Base-by-base conservation (phyloP, 1,140 invertebrate species). In the Homarus americanus region DNA sequence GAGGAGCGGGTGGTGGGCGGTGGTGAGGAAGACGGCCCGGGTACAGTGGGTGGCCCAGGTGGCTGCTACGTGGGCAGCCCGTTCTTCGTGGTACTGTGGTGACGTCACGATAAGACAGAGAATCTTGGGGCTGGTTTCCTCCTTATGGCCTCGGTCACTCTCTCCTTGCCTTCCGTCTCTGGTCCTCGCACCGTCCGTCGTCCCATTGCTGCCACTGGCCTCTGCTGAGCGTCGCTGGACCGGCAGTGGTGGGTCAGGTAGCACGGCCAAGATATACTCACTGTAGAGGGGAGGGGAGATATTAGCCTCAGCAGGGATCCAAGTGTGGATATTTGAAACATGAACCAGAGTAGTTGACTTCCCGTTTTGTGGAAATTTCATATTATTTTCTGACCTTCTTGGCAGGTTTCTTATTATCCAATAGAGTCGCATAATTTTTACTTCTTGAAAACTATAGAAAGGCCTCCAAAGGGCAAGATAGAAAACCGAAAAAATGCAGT, bases 11-110 rank as follows among this genome's bases (percentile, higher is more conserved):
- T 91, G 90, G 10, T 58, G 32, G 20, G n/a, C 40, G 32, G 85
- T 87, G 80, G 85, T 92, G 7, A 92, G 79, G 44, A 92, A 92
- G n/a, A 91, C 80, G 15, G 87, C 86, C 17, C 75, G 20, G 20
- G 82, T 85, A 38, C 92, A 92, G 80, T 89, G 90, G 0, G 69
- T 34, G 20, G 90, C 90, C 92, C 92, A 92, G 2, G 92, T 92
- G 17, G 69, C 86, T 7, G 87, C 91, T 40, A 92, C 92, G 49
- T 92, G 92, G 28, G 53, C 34, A 5, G 92, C 90, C n/a, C 92
- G n/a, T 24, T 72, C 69, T 49, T 89, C 40, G 73, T 92, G 92
- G 75, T 92, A 89, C 28, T 83, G 28, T 4, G 92, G 92, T 15
- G 92, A 91, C 4, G 92, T 92, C 10, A 73, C 28, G 41, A 92